These are phyloP conservation scores for Lophura swinhoii DNA, from an alignment of 2,797 vertebrate species.

Conservation along the genomic window DNA sequence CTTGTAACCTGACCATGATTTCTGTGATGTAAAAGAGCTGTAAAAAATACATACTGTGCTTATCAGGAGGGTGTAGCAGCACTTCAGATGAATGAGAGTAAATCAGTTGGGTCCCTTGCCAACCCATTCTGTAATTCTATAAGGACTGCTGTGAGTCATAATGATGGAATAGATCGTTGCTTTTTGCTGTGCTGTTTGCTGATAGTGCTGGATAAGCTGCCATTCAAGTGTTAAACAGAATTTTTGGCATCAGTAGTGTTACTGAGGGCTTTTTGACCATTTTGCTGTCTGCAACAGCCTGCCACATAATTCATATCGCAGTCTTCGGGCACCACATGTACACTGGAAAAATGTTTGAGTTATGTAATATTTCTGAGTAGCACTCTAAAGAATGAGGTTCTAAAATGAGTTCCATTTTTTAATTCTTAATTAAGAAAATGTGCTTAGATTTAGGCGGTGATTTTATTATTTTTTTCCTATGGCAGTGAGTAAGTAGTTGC, in stretches of 20 bases:
- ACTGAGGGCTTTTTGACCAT: not conserved
- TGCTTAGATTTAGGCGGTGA: not conserved
- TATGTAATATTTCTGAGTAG: not conserved
- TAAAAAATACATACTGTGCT: not conserved
- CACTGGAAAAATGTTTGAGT: not conserved
- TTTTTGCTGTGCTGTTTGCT: not conserved
- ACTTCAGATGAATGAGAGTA: not conserved
- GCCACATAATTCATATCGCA: not conserved
- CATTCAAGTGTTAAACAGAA: not conserved
- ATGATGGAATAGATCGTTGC: not conserved
- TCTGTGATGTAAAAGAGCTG: not conserved
- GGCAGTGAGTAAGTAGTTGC: not conserved
- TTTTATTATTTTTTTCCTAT: rapidly evolving
- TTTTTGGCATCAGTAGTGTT: not conserved
- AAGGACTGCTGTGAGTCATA: not conserved
- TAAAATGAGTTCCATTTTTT: not conserved
- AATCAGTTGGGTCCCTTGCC: not conserved
- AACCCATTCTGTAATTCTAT: not conserved
- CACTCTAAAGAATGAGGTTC: constrained; percentile 1
- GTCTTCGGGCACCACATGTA: not conserved
- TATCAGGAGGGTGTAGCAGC: not conserved
- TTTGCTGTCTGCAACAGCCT: not conserved
- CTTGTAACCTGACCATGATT: not conserved
- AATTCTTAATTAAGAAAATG: constrained; percentile 26
- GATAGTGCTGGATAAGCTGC: not conserved